These are phyloP conservation scores for Matsumurasca onukii DNA, from an alignment of 1,140 invertebrate species.

Conservation along the genomic window DNA sequence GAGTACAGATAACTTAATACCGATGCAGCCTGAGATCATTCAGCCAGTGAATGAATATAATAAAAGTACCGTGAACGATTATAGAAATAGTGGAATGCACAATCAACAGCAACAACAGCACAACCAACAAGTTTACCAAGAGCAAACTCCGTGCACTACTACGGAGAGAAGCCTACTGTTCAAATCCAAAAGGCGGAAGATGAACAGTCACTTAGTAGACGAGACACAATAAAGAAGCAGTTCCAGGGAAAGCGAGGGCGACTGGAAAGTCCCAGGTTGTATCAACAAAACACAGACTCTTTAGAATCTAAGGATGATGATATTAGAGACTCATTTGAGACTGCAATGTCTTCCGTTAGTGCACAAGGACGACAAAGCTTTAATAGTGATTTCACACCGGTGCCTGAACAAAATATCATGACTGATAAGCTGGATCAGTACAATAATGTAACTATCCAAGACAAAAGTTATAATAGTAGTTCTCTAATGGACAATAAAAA, in stretches of 20 bases:
- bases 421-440: not conserved
- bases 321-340: conserved; percentile 59
- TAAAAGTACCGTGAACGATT: conserved; percentile 3
- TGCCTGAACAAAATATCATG: conserved; percentile 5
- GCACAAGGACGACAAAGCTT: conserved; percentile 37
- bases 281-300: conserved; percentile 54
- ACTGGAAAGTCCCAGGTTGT: conserved; percentile 37
- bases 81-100: not conserved
- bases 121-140: conserved; percentile 7
- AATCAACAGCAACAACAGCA: conserved; percentile 1
- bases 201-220: conserved; percentile 30
- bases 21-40: conserved; percentile 26
- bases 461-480: conserved; percentile 6
- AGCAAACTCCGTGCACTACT: conserved; percentile 26
- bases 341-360: conserved; percentile 55
- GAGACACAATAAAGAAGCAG: conserved; percentile 40
- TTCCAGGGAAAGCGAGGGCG: conserved; percentile 34
- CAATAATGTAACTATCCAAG: conserved; percentile 1
- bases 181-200: conserved; percentile 12
- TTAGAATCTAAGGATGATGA: conserved; percentile 58
- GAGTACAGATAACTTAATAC: conserved; percentile 60
- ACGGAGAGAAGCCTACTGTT: conserved; percentile 43
- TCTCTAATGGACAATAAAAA: conserved; percentile 14
- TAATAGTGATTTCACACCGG: conserved; percentile 8
- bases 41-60: not conserved